These are phyloP conservation scores for Etheostoma cragini DNA, from an alignment of 2,113 vertebrate species.

Conservation along the genomic window DNA sequence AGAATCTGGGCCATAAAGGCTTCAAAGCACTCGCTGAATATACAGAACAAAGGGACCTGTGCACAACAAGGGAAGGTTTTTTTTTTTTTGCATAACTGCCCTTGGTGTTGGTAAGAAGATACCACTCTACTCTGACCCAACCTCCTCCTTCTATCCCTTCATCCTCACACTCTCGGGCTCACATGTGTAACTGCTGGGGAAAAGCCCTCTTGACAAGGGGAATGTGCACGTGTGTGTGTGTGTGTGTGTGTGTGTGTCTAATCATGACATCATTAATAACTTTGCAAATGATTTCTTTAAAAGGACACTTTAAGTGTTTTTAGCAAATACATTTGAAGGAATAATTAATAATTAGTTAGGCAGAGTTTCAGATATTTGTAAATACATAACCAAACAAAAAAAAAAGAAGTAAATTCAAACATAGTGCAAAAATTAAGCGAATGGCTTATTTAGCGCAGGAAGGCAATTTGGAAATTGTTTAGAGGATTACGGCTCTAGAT, in stretches of 20 bases:
- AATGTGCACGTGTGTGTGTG: slow-evolving; percentile 62
- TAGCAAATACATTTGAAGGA: slow-evolving; percentile 36
- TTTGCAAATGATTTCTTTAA: slow-evolving; percentile 19
- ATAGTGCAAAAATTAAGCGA: slow-evolving; percentile 80
- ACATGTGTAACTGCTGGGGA: slow-evolving; percentile 65
- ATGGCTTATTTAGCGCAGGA: slow-evolving; percentile 61
- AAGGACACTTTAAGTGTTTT: slow-evolving; percentile 59
- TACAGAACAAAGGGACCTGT: slow-evolving; percentile 72
- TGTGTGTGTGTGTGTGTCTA: slow-evolving; percentile 22
- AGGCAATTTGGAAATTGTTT: slow-evolving; percentile 62
- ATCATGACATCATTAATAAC: slow-evolving; percentile 21
- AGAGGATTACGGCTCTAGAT: slow-evolving; percentile 43
- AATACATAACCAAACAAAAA: slow-evolving; percentile 27
- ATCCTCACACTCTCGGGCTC: slow-evolving; percentile 66
- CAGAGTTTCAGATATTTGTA: slow-evolving; percentile 43
- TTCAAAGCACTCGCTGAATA: slow-evolving; percentile 78
- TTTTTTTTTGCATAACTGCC: slow-evolving; percentile 63
- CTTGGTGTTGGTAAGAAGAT: slow-evolving; percentile 78
- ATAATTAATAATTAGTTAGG: slow-evolving; percentile 35
- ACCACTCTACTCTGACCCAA: slow-evolving; percentile 53
- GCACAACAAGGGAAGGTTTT: slow-evolving; percentile 54
- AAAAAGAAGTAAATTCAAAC: slow-evolving; percentile 57
- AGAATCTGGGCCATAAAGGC: slow-evolving; percentile 65
- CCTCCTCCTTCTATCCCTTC: slow-evolving; percentile 54
- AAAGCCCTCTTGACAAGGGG: slow-evolving; percentile 61